Evolutionary conservation across 2,113 vertebrate genomes (phyloP).

Genomic region (Pygoscelis adeliae): DNA sequence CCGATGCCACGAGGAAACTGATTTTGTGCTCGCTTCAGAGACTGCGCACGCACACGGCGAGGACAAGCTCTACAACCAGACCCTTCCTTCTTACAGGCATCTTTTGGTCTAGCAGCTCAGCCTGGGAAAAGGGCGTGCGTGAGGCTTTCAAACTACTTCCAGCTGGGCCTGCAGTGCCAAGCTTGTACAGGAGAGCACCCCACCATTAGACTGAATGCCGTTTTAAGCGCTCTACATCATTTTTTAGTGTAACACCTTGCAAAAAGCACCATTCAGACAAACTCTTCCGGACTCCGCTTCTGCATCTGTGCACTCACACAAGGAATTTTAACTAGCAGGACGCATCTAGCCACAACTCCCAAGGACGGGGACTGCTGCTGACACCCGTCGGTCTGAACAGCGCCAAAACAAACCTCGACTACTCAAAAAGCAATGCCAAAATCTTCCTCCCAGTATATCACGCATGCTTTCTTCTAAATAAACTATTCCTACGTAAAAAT

Average conservation of each 20-base stretch:
- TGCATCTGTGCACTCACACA: background rate
- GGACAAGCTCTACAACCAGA: background rate
- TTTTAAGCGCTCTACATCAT: background rate
- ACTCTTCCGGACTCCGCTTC: background rate
- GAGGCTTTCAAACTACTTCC: background rate
- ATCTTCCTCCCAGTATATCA: background rate
- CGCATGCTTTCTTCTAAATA: background rate
- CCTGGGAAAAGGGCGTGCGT: background rate
- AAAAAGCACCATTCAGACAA: background rate
- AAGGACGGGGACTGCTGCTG: background rate
- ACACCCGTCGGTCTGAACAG: background rate
- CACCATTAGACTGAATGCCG: background rate
- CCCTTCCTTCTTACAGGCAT: background rate
- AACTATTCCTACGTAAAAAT: background rate
- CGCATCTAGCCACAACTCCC: background rate
- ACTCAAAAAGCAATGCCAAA: background rate
- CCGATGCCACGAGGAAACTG: background rate
- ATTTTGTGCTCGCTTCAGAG: background rate
- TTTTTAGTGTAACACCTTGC: background rate
- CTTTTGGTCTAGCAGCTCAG: background rate
- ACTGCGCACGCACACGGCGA: rapidly evolving
- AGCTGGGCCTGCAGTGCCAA: background rate
- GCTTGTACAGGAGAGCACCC: background rate
- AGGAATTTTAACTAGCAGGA: background rate
- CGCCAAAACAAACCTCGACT: background rate